phyloP scores from a whole-genome alignment of 2,113 vertebrate species.

The Monarcha castaneiventris region DNA sequence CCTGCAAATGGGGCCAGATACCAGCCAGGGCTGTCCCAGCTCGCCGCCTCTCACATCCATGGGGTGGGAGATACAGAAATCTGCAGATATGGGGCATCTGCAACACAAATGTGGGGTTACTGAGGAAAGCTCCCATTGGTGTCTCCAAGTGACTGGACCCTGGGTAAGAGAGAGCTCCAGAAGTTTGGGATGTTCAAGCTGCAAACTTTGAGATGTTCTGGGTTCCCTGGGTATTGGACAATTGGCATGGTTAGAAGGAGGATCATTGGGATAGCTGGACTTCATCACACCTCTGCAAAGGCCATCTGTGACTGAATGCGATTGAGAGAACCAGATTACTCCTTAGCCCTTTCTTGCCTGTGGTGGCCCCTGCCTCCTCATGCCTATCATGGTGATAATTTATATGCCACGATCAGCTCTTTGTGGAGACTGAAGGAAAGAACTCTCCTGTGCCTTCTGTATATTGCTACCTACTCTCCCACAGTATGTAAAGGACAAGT shows the following conservation, averaged over 20 bases:
- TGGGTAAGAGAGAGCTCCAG: neutral
- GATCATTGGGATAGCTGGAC: neutral
- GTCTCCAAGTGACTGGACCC: neutral
- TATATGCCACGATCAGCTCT: accelerated
- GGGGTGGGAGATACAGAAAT: neutral
- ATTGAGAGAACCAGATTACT: neutral
- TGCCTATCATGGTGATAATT: neutral
- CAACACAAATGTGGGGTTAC: neutral
- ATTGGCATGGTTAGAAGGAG: neutral
- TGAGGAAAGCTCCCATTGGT: neutral
- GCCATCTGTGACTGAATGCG: neutral
- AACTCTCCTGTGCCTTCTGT: neutral
- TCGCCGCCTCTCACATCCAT: accelerated
- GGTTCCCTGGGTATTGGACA: neutral
- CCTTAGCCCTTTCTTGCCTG: neutral
- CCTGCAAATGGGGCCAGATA: neutral
- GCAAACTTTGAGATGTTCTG: neutral
- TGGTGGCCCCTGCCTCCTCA: neutral
- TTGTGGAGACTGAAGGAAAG: neutral
- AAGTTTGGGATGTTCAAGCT: neutral
- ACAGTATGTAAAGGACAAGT: neutral
- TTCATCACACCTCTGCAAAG: neutral
- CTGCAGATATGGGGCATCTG: neutral
- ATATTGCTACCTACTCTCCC: neutral
- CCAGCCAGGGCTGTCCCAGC: neutral